Base-by-base conservation (phyloP, 2,113 vertebrate genomes). In the Syrmaticus mikado region DNA sequence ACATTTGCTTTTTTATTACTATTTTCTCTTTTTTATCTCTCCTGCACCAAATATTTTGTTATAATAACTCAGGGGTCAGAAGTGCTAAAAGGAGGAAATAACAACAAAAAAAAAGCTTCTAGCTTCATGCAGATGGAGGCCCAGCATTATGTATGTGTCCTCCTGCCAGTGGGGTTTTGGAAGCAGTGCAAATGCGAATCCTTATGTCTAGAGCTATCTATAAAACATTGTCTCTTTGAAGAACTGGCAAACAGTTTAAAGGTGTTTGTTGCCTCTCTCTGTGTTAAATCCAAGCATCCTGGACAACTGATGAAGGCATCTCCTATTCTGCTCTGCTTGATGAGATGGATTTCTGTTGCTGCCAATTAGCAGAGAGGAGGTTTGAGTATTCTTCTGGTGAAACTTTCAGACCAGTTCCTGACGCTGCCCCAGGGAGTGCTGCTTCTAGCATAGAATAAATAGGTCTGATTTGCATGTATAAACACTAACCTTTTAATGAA, bases 311-410 rank as follows among this genome's bases (percentile, higher is more conserved):
- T 28, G 92, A 22, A 53, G 62, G 30, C 5, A 1, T 36, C 43
- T 75, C 71, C 66, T 1, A 0, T 20, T 50, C 53, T 80, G 60
- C 64, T 87, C 50, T 85, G 75, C 90, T 65, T 66, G 10, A 0
- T 2, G 50, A 84, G 36, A 34, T 48, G 71, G 36, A 41, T 82
- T 87, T 18, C 64, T 19, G 79, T 25, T 3, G 2, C 43, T 87
- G 62, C 75, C 67, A 87, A 53, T 91, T 79, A 89, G 50, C 82
- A 85, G 74, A 87, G 90, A 93, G 9, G 43, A 87, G 71, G 4
- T 70, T 95, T 89, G 76, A 70, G 79, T 52, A 36, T 8, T 25
- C 48, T 75, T 48, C 45, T 81, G 60, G 66, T 1, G 4, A 34
- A 78, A 12, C 74, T 77, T 28, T 43, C 55, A 75, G 72, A 43